Evolutionary conservation across 37 sponge, comb jelly and placozoan genomes (phyloP), one percentile per base, ranked within the genome.

Genomic region (Petrosia ficiformis): DNA sequence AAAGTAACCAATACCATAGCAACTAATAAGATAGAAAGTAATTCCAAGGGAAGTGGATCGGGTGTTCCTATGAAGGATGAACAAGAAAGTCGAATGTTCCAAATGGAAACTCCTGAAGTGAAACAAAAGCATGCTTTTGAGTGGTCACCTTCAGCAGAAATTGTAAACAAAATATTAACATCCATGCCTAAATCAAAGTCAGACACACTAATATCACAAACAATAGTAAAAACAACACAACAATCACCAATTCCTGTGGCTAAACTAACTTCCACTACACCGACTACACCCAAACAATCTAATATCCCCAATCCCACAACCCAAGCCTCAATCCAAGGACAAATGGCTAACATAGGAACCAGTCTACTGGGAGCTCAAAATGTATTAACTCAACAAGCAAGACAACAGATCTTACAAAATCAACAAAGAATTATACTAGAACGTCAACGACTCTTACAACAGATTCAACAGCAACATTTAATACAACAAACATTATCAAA

Each of bases 381-480:
- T n/a, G n/a, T n/a, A n/a, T n/a, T n/a, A n/a, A n/a, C n/a, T n/a
- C n/a, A 10, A 10, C 54, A 48, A 48, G 10, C 54, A 48, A 10
- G 16, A 48, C 54, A 48, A 48, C 10, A 10, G 54, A 10, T 19
- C 10, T 16, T 19, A 48, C 54, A 48, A 48, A 10, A 19, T 16
- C 54, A 48, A 48, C 54, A 48, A 16, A 10, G 16, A 48, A 48
- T 48, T n/a, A n/a, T n/a, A n/a, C n/a, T n/a, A n/a, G n/a, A n/a
- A n/a, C n/a, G 0, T 69, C 82, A 40, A 24, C 67, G 36, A 57
- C 35, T 1, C 29, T 75, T 36, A 58, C 79, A 14, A 52, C 85
- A 21, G 66, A 24, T 38, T 34, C 60, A 22, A 38, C 68, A 19
- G 41, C 30, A 10, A 24, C 31, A 36, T 36, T 36, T 35, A 36